Percentiles rank a stretch among this genome's conserved stretches.
Evolutionary conservation across 2,888 invertebrate genomes (phyloP).

Genomic region (Leptopilina syphax): DNA sequence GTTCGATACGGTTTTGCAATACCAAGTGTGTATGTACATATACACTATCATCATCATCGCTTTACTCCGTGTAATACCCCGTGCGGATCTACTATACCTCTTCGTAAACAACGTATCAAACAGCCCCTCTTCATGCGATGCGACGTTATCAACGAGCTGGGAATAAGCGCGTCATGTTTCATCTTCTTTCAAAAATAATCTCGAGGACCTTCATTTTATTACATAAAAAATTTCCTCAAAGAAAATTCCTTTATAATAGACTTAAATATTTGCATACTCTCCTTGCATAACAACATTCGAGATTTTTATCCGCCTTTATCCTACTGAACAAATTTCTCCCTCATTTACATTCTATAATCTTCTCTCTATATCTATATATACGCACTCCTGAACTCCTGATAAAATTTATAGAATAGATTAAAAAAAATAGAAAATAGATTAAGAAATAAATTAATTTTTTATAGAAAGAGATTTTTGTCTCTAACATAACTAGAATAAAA

Average conservation of each 20-base stretch:
- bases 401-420: no score
- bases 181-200: constrained; percentile 37
- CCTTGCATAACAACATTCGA: background rate
- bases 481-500: no score
- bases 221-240: background rate
- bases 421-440: no score
- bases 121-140: constrained; percentile 53
- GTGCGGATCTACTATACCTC: constrained; percentile 29
- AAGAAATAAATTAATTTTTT: no score
- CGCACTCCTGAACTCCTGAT: background rate
- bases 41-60: background rate
- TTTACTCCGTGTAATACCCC: constrained; percentile 34
- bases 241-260: constrained; percentile 20
- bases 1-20: constrained; percentile 56
- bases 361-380: background rate
- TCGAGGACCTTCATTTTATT: constrained; percentile 10
- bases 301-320: constrained; percentile 1
- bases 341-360: background rate
- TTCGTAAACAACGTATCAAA: constrained; percentile 59
- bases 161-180: constrained; percentile 52
- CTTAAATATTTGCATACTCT: constrained; percentile 2
- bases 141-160: constrained; percentile 53
- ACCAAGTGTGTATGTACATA: constrained; percentile 20
- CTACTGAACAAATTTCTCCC: background rate
- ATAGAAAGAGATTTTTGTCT: no score